phyloP scores from a whole-genome alignment of 2,113 vertebrate species.

The Sula dactylatra region DNA sequence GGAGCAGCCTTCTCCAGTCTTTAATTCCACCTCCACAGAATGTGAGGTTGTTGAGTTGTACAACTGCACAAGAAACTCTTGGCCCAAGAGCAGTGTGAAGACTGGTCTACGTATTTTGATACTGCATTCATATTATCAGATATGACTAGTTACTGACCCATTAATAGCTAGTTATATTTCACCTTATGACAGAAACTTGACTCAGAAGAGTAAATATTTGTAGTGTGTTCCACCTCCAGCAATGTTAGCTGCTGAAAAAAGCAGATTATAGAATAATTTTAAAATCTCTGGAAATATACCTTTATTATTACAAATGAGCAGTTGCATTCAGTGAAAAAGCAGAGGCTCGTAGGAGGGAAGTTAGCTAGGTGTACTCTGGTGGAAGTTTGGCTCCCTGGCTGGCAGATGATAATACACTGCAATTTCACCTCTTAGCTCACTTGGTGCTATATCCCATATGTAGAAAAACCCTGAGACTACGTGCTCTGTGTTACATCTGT shows the following conservation, averaged over 20 bases:
- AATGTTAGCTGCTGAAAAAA: neutral
- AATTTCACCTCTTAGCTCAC: neutral
- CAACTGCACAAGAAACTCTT: neutral
- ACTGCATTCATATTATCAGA: neutral
- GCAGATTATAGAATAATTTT: neutral
- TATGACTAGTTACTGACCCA: neutral
- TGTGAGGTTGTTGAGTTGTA: neutral
- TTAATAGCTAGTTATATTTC: neutral
- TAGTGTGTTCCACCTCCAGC: neutral
- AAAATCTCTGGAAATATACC: neutral
- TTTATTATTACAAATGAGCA: neutral
- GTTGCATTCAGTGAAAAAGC: neutral
- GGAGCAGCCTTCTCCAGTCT: neutral
- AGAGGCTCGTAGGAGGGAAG: neutral
- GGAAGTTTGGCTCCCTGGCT: neutral
- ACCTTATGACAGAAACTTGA: neutral
- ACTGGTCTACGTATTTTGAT: neutral
- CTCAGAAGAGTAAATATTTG: neutral
- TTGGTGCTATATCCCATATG: neutral
- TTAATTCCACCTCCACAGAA: neutral
- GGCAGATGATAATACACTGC: neutral
- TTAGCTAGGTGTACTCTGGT: neutral
- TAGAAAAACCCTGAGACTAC: neutral
- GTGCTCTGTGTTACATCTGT: fast-evolving
- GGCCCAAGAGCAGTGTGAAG: neutral